Base-by-base conservation (phyloP, 2,797 vertebrate species). In the Alca torda region DNA sequence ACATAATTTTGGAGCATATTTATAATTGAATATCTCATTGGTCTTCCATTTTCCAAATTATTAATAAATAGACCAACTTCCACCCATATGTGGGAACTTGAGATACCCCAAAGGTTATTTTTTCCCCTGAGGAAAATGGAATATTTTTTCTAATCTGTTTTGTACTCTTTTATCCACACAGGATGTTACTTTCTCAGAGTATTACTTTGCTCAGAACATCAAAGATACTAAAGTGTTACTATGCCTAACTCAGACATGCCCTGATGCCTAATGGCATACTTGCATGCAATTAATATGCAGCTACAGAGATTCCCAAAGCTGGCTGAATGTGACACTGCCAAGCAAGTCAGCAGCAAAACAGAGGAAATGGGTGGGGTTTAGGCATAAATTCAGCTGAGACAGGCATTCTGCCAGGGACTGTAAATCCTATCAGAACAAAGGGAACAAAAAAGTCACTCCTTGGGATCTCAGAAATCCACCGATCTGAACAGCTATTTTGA, bases 351-450 rank as follows among this genome's bases (percentile, higher is more conserved):
- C 95, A 93, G 68, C 57, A 82, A 93, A 94, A 95, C 45, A 87
- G 95, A 96, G 95, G 91, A 97, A 95, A 95, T 94, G 92, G 96
- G 96, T 96, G 96, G 96, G 68, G 91, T 93, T 95, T 93, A 87
- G 92, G 92, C 91, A 95, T 83, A 92, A 85, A 6, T 96, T 96
- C 96, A 95, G 84, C 84, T 81, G 84, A 95, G 93, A 91, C 78
- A 87, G 89, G 94, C 96, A 87, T 89, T 94, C 87, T 95, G 94
- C 94, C 96, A 97, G 65, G 73, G 68, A 70, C 85, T 94, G 83
- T 93, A 96, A 97, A 97, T 96, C 85, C 93, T 94, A 92, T 79
- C 87, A 90, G 95, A 96, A 96, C 91, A 96, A 97, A 97, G 85
- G 54, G 63, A 96, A 89, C 3, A 10, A 89, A 93, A 93, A 93